Evolutionary conservation across 1,140 invertebrate species (phyloP).

Genomic region (Trichonephila inaurata): DNA sequence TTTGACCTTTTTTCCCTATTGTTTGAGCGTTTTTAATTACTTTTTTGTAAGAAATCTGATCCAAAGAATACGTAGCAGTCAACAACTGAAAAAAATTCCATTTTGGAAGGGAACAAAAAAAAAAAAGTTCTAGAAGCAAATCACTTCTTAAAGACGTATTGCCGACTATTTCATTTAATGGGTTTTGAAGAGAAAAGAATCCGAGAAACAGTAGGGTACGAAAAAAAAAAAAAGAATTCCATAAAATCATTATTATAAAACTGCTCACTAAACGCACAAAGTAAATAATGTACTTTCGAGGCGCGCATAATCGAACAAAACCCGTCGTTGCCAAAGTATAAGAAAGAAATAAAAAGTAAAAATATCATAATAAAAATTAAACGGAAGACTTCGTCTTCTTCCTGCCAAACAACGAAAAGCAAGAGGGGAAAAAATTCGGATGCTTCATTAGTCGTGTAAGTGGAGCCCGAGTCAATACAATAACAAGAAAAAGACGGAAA

Average conservation of each 20-base stretch:
- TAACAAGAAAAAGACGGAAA: constrained; percentile 72
- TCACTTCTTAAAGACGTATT: constrained; percentile 61
- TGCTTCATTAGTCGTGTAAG: constrained; percentile 76
- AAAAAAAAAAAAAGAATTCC: constrained; percentile 27
- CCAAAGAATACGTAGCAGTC: constrained; percentile 32
- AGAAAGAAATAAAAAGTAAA: constrained; percentile 48
- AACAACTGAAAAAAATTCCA: constrained; percentile 25
- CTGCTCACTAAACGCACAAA: constrained; percentile 60
- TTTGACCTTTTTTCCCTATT: constrained; percentile 47
- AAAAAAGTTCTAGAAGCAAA: constrained; percentile 10
- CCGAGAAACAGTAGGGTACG: neutral
- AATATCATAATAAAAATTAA: constrained; percentile 73
- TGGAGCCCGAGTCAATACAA: constrained; percentile 75
- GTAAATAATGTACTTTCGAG: constrained; percentile 75
- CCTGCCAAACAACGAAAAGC: constrained; percentile 67
- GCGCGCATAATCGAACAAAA: constrained; percentile 74
- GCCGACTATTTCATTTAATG: constrained; percentile 65
- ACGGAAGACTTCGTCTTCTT: constrained; percentile 61
- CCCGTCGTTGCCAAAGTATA: constrained; percentile 5
- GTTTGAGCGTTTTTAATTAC: constrained; percentile 39
- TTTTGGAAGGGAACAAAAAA: neutral
- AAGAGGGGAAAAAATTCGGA: constrained; percentile 59
- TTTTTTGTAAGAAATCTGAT: constrained; percentile 32
- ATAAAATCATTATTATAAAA: constrained; percentile 57
- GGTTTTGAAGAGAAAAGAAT: constrained; percentile 56